Conservation (phyloP, 2,797 vertebrate genomes). For the Hyperoplus lanceolatus region DNA sequence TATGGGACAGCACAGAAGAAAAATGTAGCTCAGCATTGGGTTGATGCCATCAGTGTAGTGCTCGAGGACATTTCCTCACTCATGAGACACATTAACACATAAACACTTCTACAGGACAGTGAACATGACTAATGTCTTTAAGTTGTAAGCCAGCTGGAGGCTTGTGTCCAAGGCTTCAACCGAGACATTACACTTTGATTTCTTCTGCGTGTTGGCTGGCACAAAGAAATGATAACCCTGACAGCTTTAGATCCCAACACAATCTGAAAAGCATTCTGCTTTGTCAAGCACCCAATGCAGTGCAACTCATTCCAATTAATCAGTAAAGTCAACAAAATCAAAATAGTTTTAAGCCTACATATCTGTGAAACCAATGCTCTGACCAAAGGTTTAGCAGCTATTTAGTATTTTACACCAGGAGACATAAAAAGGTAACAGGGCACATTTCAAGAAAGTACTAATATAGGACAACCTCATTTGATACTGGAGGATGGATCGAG, state of each 20-base stretch:
- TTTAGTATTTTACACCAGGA: background rate
- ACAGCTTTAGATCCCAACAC: background rate
- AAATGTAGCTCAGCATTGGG: slow-evolving; percentile 31
- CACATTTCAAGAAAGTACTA: background rate
- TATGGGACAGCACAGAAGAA: slow-evolving; percentile 38
- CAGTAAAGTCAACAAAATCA: background rate
- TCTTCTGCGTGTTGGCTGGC: slow-evolving; percentile 7
- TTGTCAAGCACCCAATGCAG: background rate
- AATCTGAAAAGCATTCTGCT: slow-evolving; percentile 19
- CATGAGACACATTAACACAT: slow-evolving; percentile 38
- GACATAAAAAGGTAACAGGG: background rate
- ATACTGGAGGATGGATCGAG: background rate
- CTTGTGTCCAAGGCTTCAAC: slow-evolving; percentile 31
- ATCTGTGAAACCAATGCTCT: background rate
- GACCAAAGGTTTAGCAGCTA: background rate
- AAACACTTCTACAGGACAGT: slow-evolving; percentile 25
- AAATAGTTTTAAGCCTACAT: background rate
- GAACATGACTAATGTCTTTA: slow-evolving; percentile 37
- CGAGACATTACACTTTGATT: slow-evolving; percentile 40
- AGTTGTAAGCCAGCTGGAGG: slow-evolving; percentile 31
- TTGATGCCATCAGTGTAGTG: slow-evolving; percentile 42
- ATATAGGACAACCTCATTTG: slow-evolving; percentile 2
- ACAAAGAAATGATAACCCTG: slow-evolving; percentile 6
- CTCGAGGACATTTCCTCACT: slow-evolving; percentile 42
- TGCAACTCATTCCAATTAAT: background rate